Evolutionary conservation across 2,888 invertebrate genomes (phyloP).

Genomic region (Eristalis intricaria): DNA sequence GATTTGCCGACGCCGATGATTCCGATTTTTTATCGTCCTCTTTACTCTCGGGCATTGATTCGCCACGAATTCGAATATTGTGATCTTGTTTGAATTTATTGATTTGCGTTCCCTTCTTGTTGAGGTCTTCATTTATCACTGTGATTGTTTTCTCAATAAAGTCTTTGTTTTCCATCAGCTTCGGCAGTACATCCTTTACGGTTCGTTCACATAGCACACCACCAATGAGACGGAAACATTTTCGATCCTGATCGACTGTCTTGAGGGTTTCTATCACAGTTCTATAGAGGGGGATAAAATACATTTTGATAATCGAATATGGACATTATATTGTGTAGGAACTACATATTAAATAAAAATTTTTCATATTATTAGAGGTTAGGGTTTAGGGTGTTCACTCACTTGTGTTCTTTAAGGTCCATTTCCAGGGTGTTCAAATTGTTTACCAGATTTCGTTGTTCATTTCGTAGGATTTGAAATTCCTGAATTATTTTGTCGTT

Average conservation of each 20-base stretch:
- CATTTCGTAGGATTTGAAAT: slow-evolving; percentile 92
- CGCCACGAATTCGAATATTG: slow-evolving; percentile 91
- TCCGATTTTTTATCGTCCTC: slow-evolving; percentile 77
- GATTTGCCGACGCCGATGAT: slow-evolving; percentile 73
- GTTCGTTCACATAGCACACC: slow-evolving; percentile 96
- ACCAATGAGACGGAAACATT: slow-evolving; percentile 96
- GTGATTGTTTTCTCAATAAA: slow-evolving; percentile 90
- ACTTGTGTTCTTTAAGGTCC: slow-evolving; percentile 98
- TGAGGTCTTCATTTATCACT: slow-evolving; percentile 89
- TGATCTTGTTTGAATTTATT: slow-evolving; percentile 95
- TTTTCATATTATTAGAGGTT: slow-evolving; percentile 55
- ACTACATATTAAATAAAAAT: not conserved
- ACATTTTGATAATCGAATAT: slow-evolving; percentile 1
- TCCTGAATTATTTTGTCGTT: slow-evolving; percentile 92
- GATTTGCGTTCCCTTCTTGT: slow-evolving; percentile 93
- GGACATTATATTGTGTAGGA: slow-evolving; percentile 12
- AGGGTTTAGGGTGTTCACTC: slow-evolving; percentile 79
- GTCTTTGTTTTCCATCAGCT: slow-evolving; percentile 89
- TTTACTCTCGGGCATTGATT: slow-evolving; percentile 82
- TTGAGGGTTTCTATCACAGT: slow-evolving; percentile 96
- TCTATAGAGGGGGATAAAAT: slow-evolving; percentile 82
- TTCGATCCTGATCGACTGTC: slow-evolving; percentile 90
- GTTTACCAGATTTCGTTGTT: slow-evolving; percentile 92
- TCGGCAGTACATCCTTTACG: slow-evolving; percentile 94
- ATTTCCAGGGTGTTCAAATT: slow-evolving; percentile 96